Evolutionary conservation across 2,888 invertebrate genomes (phyloP), one percentile per base, ranked within the genome.

Genomic region (Carterocephalus palaemon): DNA sequence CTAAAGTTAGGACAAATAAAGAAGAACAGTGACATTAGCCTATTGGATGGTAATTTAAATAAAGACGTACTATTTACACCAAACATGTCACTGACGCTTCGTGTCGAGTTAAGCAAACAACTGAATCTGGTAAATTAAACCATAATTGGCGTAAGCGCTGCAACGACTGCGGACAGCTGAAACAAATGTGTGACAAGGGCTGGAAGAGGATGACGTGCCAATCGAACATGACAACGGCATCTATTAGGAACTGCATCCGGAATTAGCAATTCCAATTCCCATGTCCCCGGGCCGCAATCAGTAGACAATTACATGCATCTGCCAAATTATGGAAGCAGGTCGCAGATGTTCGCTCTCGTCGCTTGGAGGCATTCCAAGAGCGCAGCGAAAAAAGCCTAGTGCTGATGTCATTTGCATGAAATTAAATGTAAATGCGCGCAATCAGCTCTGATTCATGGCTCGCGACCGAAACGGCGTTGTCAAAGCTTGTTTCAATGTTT

Each of bases 251-350:
- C 6, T 23, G 40, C 38, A 33, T 20, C 16, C 10, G 10, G 39
- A 46, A 46, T 34, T 29, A 46, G 34, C 26, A 46, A 46, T 46
- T 39, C 46, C 16, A 33, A 40, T 39, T 28, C 38, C 15, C 31
- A 24, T 28, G 45, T 17, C 19, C 28, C 24, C 34, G 22, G 20
- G 10, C 31, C 28, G 34, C 45, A 45, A 45, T 45, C 45, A 38
- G 38, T 32, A 20, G 37, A 32, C 37, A 31, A 45, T 45, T 45
- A 45, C 37, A 49, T 52, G 50, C 50, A 47, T 47, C 42, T 43
- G 52, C 46, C 55, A 47, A 55, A 58, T 54, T 51, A 56, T 55
- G 51, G 39, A 52, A 48, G 48, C 33, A 37, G 37, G 29, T 51
- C 56, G 46, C 53, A 51, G 45, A 51, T 48, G 49, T 32, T 37